phyloP scores from a whole-genome alignment of 2,113 vertebrate species.

The Ctenomys sociabilis region DNA sequence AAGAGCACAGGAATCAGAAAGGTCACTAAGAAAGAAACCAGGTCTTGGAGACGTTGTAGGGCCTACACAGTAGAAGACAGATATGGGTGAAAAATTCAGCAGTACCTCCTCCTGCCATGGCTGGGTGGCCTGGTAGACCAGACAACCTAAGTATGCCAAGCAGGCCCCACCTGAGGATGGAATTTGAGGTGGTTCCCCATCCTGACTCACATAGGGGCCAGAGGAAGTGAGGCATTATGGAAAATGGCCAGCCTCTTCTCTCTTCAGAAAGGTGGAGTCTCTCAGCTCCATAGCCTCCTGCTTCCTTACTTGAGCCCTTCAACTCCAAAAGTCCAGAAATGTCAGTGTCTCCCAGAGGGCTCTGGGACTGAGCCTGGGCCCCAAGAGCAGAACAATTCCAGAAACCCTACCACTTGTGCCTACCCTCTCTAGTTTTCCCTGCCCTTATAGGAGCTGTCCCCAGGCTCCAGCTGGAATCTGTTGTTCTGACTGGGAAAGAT shows the following conservation, averaged over 20 bases:
- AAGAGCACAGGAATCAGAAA: conserved; percentile 60
- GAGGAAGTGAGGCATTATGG: conserved; percentile 49
- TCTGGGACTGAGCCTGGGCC: neutral
- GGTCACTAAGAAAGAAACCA: conserved; percentile 49
- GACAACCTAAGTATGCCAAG: conserved; percentile 34
- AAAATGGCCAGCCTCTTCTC: neutral
- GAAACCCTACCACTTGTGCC: neutral
- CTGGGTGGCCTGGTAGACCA: neutral
- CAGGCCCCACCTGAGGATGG: conserved; percentile 73
- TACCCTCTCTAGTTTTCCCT: neutral
- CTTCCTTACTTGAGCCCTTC: neutral
- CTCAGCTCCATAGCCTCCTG: neutral
- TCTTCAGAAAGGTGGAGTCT: neutral
- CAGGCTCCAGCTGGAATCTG: conserved; percentile 73
- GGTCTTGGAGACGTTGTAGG: neutral
- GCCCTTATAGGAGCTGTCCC: conserved; percentile 66
- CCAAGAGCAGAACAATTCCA: neutral
- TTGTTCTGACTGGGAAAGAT: conserved; percentile 67
- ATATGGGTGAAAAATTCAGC: neutral
- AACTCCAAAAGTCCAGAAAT: neutral
- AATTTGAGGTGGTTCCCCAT: conserved; percentile 53
- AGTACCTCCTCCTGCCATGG: neutral
- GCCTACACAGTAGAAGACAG: neutral
- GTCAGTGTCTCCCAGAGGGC: neutral
- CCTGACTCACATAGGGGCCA: neutral